Base-by-base conservation (phyloP, 2,888 invertebrate genomes). In the Synanthedon tipuliformis region DNA sequence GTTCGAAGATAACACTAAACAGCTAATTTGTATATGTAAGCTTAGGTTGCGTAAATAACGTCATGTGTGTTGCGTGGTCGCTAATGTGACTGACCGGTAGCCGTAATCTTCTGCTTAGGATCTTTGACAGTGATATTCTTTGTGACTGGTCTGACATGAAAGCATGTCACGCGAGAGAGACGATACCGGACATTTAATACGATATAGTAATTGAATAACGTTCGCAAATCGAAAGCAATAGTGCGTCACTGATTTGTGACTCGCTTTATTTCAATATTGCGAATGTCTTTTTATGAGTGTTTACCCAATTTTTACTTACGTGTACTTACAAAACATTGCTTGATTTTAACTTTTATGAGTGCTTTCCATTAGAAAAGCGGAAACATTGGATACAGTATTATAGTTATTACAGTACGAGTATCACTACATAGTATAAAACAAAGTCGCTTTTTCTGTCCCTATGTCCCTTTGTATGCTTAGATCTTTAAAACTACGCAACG, bases 11-110 rank as follows among this genome's bases (percentile, higher is more conserved):
- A 81, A 75, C 73, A 66, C 72, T 82, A 83, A 84, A 82, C 69
- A 73, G 73, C 68, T 82, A 83, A 84, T 83, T 82, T 80, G 76
- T 78, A 75, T 71, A 68, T 71, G 75, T 75, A 73, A 69, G 66
- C 65, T 66, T 63, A 67, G 64, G 69, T 82, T 84, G 75, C 78
- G 76, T 76, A 81, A 81, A 78, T 71, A 72, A 68, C 72, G 73
- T 74, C 73, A 75, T 66, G 73, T 48, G 13, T 60, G 65, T 71
- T 65, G 68, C 67, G 62, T 66, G 58, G 60, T 56, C 54, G 61
- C 64, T 73, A 74, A 74, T 73, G 71, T 73, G 68, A 61, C 59
- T 60, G 63, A 64, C 58, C 60, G 62, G 65, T 65, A 61, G 79
- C 78, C 65, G 75, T 71, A 69, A 66, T 65, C 65, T 68, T 59